Evolutionary conservation across 2,797 vertebrate genomes (phyloP).

Genomic region (Pempheris klunzingeri): DNA sequence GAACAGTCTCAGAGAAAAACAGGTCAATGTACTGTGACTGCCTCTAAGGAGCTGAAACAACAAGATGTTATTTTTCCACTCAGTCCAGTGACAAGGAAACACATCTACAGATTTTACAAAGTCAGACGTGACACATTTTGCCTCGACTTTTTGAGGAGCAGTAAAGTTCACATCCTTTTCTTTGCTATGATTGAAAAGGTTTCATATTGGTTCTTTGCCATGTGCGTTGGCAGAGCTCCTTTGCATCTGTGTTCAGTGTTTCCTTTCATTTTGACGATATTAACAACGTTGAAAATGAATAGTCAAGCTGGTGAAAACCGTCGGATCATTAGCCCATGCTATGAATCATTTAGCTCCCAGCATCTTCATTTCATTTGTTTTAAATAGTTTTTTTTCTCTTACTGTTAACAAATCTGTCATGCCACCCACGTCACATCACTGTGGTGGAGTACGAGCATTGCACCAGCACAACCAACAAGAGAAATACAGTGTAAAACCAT

Average conservation of each 20-base stretch:
- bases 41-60: conserved; percentile 67
- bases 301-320: conserved; percentile 37
- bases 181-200: background rate
- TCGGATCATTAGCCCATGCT: conserved; percentile 55
- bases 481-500: conserved; percentile 44
- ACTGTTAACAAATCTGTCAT: conserved; percentile 56
- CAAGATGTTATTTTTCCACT: conserved; percentile 34
- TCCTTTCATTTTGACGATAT: conserved; percentile 46
- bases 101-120: conserved; percentile 32
- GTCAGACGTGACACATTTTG: conserved; percentile 42
- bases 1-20: conserved; percentile 73
- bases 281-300: conserved; percentile 60
- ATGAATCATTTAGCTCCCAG: conserved; percentile 63
- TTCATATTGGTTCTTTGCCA: conserved; percentile 26
- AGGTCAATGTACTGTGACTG: conserved; percentile 72
- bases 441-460: conserved; percentile 22
- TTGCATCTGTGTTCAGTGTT: conserved; percentile 3
- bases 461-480: conserved; percentile 25
- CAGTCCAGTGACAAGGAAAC: conserved; percentile 36
- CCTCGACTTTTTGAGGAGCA: conserved; percentile 21
- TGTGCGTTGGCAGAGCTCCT: conserved; percentile 35
- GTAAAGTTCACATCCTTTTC: background rate
- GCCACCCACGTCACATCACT: conserved; percentile 43
- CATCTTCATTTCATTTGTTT: conserved; percentile 59
- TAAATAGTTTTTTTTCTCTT: conserved; percentile 40